phyloP scores from a whole-genome alignment of 2,113 vertebrate species.

The Dunckerocampus dactyliophorus region DNA sequence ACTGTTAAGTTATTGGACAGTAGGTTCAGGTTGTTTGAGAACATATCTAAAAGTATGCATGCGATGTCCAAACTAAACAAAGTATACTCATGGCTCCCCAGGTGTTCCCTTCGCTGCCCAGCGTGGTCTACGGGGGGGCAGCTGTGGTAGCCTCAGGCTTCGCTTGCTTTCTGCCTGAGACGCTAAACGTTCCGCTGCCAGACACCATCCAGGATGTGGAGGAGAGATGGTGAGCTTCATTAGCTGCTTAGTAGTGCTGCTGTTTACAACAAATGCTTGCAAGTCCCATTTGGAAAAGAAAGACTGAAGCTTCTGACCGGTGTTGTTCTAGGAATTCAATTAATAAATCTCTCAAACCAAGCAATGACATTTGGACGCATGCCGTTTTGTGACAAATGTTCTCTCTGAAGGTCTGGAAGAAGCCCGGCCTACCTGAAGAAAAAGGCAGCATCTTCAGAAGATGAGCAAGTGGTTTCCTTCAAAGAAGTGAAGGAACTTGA shows the following conservation, averaged over 20 bases:
- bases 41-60: too few relatives aligned
- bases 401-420: constrained; percentile 26
- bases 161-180: constrained; percentile 80
- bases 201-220: constrained; percentile 86
- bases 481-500: constrained; percentile 56
- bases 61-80: too few relatives aligned
- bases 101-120: constrained; percentile 76
- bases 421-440: background rate
- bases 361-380: background rate
- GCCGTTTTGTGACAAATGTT: background rate
- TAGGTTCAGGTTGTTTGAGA: too few relatives aligned
- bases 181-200: constrained; percentile 76
- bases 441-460: background rate
- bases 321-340: too few relatives aligned
- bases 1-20: too few relatives aligned
- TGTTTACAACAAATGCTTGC: background rate
- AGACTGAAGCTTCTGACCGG: too few relatives aligned
- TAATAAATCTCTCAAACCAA: too few relatives aligned
- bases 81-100: constrained; percentile 16
- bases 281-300: too few relatives aligned
- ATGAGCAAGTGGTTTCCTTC: constrained; percentile 18
- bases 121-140: constrained; percentile 75
- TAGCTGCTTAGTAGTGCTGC: too few relatives aligned
- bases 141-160: constrained; percentile 70
- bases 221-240: constrained; percentile 49